These are phyloP conservation scores for Crossaster papposus DNA, from an alignment of 53 echinoderm and acorn worm genomes.

Conservation along the genomic window DNA sequence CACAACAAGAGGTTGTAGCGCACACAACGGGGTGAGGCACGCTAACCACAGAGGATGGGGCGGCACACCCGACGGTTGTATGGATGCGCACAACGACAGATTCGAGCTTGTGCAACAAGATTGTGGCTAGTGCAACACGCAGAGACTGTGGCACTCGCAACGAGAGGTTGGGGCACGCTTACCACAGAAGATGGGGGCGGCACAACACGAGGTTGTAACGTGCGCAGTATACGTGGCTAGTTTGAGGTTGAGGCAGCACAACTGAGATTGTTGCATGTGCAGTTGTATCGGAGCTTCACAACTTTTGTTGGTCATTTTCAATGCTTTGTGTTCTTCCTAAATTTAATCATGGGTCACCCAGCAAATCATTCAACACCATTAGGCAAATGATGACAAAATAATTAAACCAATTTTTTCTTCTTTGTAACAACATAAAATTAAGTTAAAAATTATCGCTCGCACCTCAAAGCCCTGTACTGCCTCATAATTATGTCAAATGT, in stretches of 20 bases:
- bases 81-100: neutral
- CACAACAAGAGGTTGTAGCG: constrained; percentile 16
- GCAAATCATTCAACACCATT: neutral
- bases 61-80: neutral
- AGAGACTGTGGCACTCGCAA: neutral
- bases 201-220: constrained; percentile 8
- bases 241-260: constrained; percentile 7
- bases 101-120: constrained; percentile 6
- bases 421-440: no score
- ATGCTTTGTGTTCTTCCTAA: neutral
- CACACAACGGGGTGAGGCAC: constrained; percentile 11
- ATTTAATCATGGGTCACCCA: neutral
- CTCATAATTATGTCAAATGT: no score
- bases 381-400: no score
- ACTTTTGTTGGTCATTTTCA: neutral
- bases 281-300: neutral
- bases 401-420: no score
- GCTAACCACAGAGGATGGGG: constrained; percentile 1
- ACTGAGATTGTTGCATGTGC: neutral
- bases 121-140: constrained; percentile 11
- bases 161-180: constrained; percentile 13
- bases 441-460: no score
- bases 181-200: constrained; percentile 40
- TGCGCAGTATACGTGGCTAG: constrained; percentile 23
- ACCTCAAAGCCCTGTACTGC: no score